Base-by-base conservation (phyloP, 2,888 invertebrate species). In the Scotopteryx bipunctaria region DNA sequence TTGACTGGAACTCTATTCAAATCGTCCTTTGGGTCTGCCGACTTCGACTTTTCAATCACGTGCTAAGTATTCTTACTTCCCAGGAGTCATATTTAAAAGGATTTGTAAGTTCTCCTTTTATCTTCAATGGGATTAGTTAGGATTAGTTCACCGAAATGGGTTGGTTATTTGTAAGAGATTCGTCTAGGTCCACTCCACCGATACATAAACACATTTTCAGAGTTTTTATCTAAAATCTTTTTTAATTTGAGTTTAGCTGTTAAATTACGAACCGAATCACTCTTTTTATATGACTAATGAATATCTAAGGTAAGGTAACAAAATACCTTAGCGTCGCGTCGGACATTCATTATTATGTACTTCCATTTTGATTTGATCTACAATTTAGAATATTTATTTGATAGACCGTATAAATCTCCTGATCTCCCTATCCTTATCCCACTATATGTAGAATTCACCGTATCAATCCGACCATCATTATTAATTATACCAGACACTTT, bases 1-100 rank as follows among this genome's bases (percentile, higher is more conserved):
- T 88, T 89, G 89, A 90, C 88, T 83, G 52, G 73, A 65, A 75
- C 71, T 72, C 80, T 77, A 76, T 83, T 75, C 65, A 68, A 61
- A 61, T 64, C 55, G 55, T 56, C 23, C 33, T 78, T 88, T 88
- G 87, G 83, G 77, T 43, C 44, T 56, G 70, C 85, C 84, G 86
- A 76, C 81, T 61, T 58, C 59, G 66, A 57, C 59, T 75, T 76
- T 80, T 83, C 63, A 51, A 78, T 82, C 82, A 82, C 79, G 82
- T 80, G 83, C 74, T 77, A 67, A 71, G 71, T 68, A 61, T 53
- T 67, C 35, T 15, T 13, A 42, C 25, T 47, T 29, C 5, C 19
- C 43, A 44, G 48, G 9, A 41, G 40, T 16, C 15, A 9, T 41
- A 35, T 35, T 35, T 42, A 21, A 42, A 42, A 27, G 29, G 41